These are phyloP conservation scores for Hozukius guyotensis DNA, from an alignment of 2,797 vertebrate genomes.

Conservation along the genomic window DNA sequence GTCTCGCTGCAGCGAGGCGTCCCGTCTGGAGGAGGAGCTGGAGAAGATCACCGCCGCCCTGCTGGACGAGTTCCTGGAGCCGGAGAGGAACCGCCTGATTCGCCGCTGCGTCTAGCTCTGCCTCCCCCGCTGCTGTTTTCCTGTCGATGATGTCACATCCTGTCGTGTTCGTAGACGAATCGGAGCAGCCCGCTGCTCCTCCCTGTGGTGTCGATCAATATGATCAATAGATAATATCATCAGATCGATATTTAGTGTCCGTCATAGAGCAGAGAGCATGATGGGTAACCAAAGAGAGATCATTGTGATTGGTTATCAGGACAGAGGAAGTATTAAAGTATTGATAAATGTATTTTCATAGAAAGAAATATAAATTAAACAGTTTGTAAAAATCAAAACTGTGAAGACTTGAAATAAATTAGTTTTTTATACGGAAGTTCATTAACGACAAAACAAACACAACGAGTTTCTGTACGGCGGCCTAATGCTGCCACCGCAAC, in stretches of 20 bases:
- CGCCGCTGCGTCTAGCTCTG: constrained; percentile 80
- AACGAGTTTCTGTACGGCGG: background rate
- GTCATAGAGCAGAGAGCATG: background rate
- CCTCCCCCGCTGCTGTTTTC: background rate
- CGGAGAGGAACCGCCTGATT: constrained; percentile 89
- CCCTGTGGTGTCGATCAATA: background rate
- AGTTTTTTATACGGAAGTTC: background rate
- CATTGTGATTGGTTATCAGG: background rate
- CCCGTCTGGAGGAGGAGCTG: constrained; percentile 86
- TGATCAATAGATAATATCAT: background rate
- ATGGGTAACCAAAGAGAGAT: background rate
- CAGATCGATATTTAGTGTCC: background rate
- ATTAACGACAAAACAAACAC: background rate
- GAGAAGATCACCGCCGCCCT: constrained; percentile 82
- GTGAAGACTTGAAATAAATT: background rate
- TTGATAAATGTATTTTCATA: background rate
- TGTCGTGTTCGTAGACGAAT: background rate
- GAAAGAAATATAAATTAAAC: background rate
- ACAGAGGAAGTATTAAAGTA: background rate
- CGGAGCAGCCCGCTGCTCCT: background rate
- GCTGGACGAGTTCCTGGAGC: constrained; percentile 91
- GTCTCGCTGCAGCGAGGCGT: constrained; percentile 79
- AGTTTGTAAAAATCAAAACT: background rate
- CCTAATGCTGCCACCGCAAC: background rate
- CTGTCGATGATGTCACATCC: constrained; percentile 25